Base-by-base conservation (phyloP, 2,888 invertebrate species). In the Crocallis elinguaria region DNA sequence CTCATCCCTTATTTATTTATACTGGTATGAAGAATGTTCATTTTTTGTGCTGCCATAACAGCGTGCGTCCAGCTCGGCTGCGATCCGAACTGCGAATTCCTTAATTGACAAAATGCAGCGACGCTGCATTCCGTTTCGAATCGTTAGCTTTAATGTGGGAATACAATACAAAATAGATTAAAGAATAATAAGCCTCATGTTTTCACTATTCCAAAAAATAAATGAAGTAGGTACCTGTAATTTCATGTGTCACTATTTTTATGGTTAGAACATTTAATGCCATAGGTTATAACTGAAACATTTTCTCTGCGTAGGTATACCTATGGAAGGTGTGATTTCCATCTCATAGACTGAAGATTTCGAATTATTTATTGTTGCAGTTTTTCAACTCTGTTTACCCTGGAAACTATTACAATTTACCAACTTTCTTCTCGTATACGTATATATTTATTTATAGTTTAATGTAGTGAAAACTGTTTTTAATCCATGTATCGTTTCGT, bases 1-100 rank as follows among this genome's bases (percentile, higher is more conserved):
- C 87, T 89, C 89, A 91, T 89, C 87, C 86, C 86, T 88, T 90
- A 89, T 90, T 90, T 91, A 89, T 89, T 86, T 88, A 88, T 87
- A 86, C 87, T 79, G 87, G 86, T 86, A 88, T 84, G 83, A 88
- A 77, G 89, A 86, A 89, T 89, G 82, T 78, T 66, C 68, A 71
- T 75, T 86, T 89, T 89, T 89, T 88, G 84, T 79, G 59, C 45
- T 53, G 68, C 77, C 76, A 83, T 84, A 85, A 84, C 86, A 84
- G 83, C 80, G 79, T 75, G 82, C 79, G 77, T 77, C 75, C 79
- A 73, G 71, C 72, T 73, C 73, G 58, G 73, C 67, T 38, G 17
- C 49, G 45, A 77, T 80, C 79, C 79, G 73, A 80, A 68, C 82
- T 75, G 79, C 76, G 79, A 83, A 88, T 88, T 85, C 86, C 82